phyloP scores from a whole-genome alignment of 2,797 vertebrate genomes.

The Myiotriccus ornatus region DNA sequence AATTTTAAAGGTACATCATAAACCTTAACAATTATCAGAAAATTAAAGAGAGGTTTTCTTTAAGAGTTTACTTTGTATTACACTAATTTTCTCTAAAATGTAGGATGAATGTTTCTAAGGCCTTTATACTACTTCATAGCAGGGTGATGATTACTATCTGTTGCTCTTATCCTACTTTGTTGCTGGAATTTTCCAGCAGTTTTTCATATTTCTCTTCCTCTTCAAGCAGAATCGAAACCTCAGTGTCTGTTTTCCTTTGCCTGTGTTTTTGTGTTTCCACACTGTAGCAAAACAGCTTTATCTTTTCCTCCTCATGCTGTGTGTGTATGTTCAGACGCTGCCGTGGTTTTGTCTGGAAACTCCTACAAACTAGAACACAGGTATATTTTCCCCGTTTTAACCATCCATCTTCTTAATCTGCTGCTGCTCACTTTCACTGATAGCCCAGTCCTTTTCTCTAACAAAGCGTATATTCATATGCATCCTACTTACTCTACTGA shows the following conservation, averaged over 20 bases:
- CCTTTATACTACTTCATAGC: not conserved
- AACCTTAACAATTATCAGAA: not conserved
- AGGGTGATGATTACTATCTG: not conserved
- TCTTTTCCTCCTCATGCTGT: not conserved
- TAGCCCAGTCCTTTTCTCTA: not conserved
- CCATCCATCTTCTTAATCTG: conserved; percentile 9
- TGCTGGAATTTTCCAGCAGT: not conserved
- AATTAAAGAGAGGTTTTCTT: not conserved
- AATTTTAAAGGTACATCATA: not conserved
- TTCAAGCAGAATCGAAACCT: not conserved
- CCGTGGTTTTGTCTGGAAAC: not conserved
- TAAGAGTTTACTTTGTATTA: not conserved
- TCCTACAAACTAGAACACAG: not conserved
- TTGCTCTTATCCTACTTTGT: not conserved
- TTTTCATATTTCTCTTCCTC: not conserved
- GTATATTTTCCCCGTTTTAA: not conserved
- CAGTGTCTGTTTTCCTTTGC: not conserved
- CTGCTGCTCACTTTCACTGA: not conserved
- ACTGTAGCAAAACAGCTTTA: not conserved
- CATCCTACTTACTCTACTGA: not conserved
- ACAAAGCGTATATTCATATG: conserved; percentile 35
- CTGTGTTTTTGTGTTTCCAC: not conserved
- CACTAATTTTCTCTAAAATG: not conserved
- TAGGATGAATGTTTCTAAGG: not conserved
- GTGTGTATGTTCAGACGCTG: not conserved